Evolutionary conservation across 2,888 invertebrate species (phyloP), one percentile per base, ranked within the genome.

Genomic region (Pecten maximus): DNA sequence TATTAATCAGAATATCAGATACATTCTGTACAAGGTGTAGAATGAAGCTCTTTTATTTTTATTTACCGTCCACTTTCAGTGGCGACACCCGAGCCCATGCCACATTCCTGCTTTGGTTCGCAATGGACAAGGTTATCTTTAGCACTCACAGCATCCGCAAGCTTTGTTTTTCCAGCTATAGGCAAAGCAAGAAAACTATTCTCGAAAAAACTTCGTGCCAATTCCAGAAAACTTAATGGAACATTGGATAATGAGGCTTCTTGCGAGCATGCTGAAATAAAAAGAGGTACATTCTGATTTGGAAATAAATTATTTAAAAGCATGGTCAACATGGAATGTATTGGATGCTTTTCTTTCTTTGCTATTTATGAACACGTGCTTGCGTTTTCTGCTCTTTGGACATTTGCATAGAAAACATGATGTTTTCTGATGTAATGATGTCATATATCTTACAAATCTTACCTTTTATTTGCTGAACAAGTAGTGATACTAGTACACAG

Each of bases 101-200:
- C 54, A 23, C 54, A 54, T 54, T 54, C 54, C 54, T 54, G 54
- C 54, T 54, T 54, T 54, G 54, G 54, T 54, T 54, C 54, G 6
- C 54, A 54, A 54, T 54, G 54, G 54, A 54, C 54, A 54, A 54
- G 54, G 23, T 54, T 54, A 54, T 54, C 54, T 54, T 54, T 54
- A 54, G 54, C 19, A n/a, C 54, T 54, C 54, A 2, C 54, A 54
- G 54, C 54, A 54, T 54, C 54, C 54, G 19, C 54, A 54, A 54
- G 54, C 23, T 54, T 54, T 54, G 54, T 54, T 54, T 54, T 54
- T 23, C 54, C 54, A 54, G 54, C 54, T 54, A 6, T 54, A 54
- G 54, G 54, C 54, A 54, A 54, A 54, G 54, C 54, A 54, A 54
- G 54, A 54, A 54, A 54, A n/a, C 23, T 54, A 54, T 2, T 54